A percentile compares a stretch with the other conserved stretches of the same genome.
These are phyloP conservation scores for Schrankia costaestrigalis DNA, from an alignment of 2,888 invertebrate genomes.

Conservation along the genomic window DNA sequence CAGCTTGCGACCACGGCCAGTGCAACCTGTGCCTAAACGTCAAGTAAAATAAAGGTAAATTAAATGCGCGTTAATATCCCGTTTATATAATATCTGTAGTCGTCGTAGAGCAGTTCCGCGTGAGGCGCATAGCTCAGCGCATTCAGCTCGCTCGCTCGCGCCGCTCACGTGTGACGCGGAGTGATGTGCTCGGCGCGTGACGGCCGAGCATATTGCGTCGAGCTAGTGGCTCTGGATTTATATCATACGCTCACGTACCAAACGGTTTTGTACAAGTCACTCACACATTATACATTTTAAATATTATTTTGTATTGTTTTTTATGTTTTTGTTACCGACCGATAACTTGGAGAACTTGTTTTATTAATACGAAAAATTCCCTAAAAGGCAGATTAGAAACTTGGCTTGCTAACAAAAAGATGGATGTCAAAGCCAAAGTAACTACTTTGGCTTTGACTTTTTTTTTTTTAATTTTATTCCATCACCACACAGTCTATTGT, in stretches of 20 bases:
- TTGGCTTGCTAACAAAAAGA: too few species aligned
- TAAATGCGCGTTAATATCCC: too few species aligned
- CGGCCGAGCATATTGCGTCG: slow-evolving; percentile 8
- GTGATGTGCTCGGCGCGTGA: slow-evolving; percentile 24
- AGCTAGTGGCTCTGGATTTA: slow-evolving; percentile 6
- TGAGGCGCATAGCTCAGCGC: slow-evolving; percentile 6
- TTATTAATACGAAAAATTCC: too few species aligned
- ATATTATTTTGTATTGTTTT: background rate
- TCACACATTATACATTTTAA: slow-evolving; percentile 10
- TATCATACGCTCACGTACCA: slow-evolving; percentile 7
- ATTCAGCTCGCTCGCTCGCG: slow-evolving; percentile 8
- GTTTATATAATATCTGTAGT: background rate
- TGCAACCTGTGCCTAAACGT: too few species aligned
- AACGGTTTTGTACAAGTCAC: background rate
- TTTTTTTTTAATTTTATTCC: too few species aligned
- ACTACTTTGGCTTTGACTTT: too few species aligned
- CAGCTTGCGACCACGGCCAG: too few species aligned
- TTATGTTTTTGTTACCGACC: background rate
- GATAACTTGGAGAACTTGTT: too few species aligned
- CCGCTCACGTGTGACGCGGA: slow-evolving; percentile 29
- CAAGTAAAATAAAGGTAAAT: too few species aligned
- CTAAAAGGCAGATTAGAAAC: too few species aligned
- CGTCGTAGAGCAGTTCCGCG: background rate
- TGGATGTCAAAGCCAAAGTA: too few species aligned
- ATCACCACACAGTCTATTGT: too few species aligned